Conservation (phyloP, 2,113 vertebrate species). For the Cyanoramphus novaezelandiae region DNA sequence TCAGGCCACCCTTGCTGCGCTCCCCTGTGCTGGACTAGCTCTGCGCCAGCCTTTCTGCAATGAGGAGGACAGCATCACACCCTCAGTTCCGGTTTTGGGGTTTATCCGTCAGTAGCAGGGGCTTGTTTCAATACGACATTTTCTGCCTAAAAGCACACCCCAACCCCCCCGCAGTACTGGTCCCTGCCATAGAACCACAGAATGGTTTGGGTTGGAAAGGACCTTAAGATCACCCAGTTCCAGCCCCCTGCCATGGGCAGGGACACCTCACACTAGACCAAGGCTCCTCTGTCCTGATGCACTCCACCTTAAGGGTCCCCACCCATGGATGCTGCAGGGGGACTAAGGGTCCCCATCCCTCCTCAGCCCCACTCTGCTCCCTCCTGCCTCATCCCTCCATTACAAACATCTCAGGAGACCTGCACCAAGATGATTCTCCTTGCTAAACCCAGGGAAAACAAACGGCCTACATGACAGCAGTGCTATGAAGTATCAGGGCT, state of each 20-base stretch:
- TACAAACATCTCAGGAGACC: rapidly evolving
- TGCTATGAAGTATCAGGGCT: not conserved
- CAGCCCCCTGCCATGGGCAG: not conserved
- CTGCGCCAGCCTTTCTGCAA: not conserved
- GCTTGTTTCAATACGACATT: not conserved
- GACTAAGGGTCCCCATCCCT: rapidly evolving
- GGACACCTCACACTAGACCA: not conserved
- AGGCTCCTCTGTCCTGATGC: not conserved
- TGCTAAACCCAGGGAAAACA: not conserved
- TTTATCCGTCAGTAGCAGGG: not conserved
- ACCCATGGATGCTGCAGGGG: rapidly evolving
- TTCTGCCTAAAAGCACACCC: not conserved
- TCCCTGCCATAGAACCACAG: not conserved
- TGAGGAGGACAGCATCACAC: not conserved
- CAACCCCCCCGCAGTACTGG: not conserved
- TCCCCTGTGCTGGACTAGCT: not conserved
- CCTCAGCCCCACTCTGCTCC: not conserved
- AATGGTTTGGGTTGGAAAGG: not conserved
- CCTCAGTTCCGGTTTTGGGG: not conserved
- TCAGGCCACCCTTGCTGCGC: not conserved
- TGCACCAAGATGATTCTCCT: not conserved
- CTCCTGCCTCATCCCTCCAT: not conserved
- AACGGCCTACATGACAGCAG: not conserved
- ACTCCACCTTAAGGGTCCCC: not conserved
- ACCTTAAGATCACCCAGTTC: not conserved